Evolutionary conservation across 2,113 vertebrate species (phyloP).

Genomic region (Sceloporus undulatus): DNA sequence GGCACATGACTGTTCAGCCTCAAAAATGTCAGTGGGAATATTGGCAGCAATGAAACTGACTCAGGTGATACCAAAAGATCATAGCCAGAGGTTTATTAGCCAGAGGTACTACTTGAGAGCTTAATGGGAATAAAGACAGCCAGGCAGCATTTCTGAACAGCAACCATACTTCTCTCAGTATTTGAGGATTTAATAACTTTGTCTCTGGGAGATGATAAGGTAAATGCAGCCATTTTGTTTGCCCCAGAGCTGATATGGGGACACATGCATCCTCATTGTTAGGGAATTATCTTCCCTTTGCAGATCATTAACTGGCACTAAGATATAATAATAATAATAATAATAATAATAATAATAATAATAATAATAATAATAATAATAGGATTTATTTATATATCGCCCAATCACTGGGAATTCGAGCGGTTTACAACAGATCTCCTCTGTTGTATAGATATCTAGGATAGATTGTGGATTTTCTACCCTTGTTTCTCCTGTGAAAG

Average conservation of each 20-base stretch:
- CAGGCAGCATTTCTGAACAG: not conserved
- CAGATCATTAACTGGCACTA: not conserved
- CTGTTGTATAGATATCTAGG: too few species aligned
- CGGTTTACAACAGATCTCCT: too few species aligned
- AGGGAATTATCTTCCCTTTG: not conserved
- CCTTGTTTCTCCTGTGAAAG: not conserved
- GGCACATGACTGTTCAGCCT: not conserved
- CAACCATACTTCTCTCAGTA: not conserved
- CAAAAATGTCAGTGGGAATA: not conserved
- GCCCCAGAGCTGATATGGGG: not conserved
- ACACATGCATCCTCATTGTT: not conserved
- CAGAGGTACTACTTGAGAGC: not conserved
- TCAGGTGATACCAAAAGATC: not conserved
- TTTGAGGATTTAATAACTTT: not conserved
- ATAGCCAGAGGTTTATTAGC: not conserved
- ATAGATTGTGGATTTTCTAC: not conserved
- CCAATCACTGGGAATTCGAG: too few species aligned
- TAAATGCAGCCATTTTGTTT: not conserved
- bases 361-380: too few species aligned
- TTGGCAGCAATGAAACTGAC: not conserved
- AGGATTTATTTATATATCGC: too few species aligned
- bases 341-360: too few species aligned
- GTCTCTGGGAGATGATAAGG: not conserved
- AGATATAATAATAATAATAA: not conserved
- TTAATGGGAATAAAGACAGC: not conserved